A percentile compares a stretch with the other conserved stretches of the same genome.
phyloP scores from a whole-genome alignment of 64 coral and sea anemone genomes.

The Montipora capricornis region DNA sequence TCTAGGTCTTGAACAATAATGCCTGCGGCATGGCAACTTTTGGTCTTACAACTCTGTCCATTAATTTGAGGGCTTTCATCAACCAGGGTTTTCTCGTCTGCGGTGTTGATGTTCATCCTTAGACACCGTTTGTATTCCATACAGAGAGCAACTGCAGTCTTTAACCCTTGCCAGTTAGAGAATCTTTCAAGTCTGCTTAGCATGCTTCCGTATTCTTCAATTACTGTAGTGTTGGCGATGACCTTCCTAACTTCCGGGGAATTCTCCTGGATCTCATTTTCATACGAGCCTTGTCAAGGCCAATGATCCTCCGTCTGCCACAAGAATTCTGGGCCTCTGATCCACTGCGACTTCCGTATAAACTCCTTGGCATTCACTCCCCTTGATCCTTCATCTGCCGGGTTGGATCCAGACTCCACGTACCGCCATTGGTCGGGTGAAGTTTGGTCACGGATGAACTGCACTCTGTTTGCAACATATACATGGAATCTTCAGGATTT shows the following conservation, averaged over 20 bases:
- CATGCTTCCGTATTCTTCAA: neutral
- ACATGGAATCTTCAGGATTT: slow-evolving; percentile 42
- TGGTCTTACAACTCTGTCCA: neutral
- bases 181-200: slow-evolving; percentile 25
- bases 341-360: slow-evolving; percentile 31
- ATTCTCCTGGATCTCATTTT: neutral
- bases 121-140: slow-evolving; percentile 40
- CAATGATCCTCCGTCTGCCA: slow-evolving; percentile 38
- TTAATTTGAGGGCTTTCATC: neutral
- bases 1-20: slow-evolving; percentile 7
- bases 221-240: neutral
- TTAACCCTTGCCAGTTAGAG: slow-evolving; percentile 52
- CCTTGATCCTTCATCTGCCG: slow-evolving; percentile 48
- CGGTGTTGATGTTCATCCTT: neutral
- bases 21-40: neutral
- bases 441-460: slow-evolving; percentile 35
- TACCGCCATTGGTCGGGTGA: slow-evolving; percentile 47
- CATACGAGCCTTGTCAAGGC: slow-evolving; percentile 4
- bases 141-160: slow-evolving; percentile 27
- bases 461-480: slow-evolving; percentile 41
- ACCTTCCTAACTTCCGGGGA: slow-evolving; percentile 19
- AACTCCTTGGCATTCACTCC: slow-evolving; percentile 52
- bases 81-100: neutral
- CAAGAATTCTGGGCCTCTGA: slow-evolving; percentile 51
- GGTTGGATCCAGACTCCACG: slow-evolving; percentile 24